Conservation (phyloP, 2,888 invertebrate species). For the Mesodorylaimus sp. region DNA sequence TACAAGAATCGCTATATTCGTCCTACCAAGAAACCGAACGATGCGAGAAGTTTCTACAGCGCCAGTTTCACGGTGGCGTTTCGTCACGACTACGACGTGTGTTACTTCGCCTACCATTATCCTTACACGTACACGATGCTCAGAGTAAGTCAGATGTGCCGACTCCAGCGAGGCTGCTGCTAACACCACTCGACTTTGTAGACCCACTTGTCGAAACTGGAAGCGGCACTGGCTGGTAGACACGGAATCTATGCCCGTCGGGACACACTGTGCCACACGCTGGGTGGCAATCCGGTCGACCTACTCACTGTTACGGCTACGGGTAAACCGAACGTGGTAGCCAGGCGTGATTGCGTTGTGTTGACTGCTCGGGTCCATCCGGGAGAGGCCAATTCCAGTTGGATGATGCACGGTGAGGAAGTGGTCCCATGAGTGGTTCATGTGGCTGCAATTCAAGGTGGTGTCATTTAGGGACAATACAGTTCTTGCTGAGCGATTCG, state of each 20-base stretch:
- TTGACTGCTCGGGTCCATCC: constrained; percentile 64
- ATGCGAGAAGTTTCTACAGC: constrained; percentile 47
- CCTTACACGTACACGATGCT: constrained; percentile 63
- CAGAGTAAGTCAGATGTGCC: constrained; percentile 46
- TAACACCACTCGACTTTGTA: too few species aligned
- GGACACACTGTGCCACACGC: background rate
- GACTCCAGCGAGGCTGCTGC: too few species aligned
- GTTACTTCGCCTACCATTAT: constrained; percentile 68
- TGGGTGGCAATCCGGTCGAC: background rate
- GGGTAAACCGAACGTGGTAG: constrained; percentile 24
- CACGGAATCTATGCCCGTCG: too few species aligned
- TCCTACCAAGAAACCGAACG: constrained; percentile 18
- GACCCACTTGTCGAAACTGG: too few species aligned
- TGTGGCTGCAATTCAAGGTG: constrained; percentile 5
- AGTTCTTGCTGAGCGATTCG: constrained; percentile 44
- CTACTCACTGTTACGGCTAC: constrained; percentile 50
- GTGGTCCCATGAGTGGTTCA: background rate
- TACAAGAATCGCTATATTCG: constrained; percentile 45
- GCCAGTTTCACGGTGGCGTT: constrained; percentile 59
- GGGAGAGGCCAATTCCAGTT: constrained; percentile 67
- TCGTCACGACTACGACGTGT: constrained; percentile 53
- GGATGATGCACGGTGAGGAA: constrained; percentile 55
- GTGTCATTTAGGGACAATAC: constrained; percentile 40
- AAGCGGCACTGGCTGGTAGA: too few species aligned
- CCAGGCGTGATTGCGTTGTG: constrained; percentile 38